Base-by-base conservation (phyloP, 37 sponge, comb jelly and placozoan species). In the Hormiphora californensis region DNA sequence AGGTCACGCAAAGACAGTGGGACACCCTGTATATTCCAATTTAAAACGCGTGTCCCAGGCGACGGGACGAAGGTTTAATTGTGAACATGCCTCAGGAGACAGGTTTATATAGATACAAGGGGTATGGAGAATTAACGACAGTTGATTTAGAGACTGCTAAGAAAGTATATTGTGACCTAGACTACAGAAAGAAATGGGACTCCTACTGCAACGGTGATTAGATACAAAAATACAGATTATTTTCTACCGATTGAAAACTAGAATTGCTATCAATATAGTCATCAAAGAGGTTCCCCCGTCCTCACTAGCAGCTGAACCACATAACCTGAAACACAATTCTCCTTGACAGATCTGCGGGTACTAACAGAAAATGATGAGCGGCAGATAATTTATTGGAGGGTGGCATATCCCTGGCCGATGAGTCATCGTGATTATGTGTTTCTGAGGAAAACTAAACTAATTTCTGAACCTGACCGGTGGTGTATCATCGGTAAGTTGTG, bases 81-180 rank as follows among this genome's bases (percentile, higher is more conserved):
- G 25, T 57, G 59, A 4, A 23, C 25, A 30, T n/a, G 19, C 3
- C 21, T 30, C 81, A 93, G 96, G 90, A 59, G 15, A 87, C 94
- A 1, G 89, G 91, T 7, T 65, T 96, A 61, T 96, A 96, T 54
- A 89, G 93, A 87, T 96, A 96, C 91, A 96, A 96, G 87, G 86
- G 88, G 3, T 87, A 89, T 73, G 96, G 96, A 22, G 68, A 89
- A 30, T 87, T 93, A 90, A 86, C 36, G 32, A 91, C 90, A 40
- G 55, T 96, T 36, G 88, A 88, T 73, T 90, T 92, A 0, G 92
- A 92, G 54, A 40, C 89, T 27, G 90, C 90, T 86, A 89, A 90
- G 34, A 90, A 91, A 43, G 94, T 93, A 32, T 96, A 96, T 69
- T 86, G 91, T 40, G 96, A 96, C 90, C 86, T 90, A 88, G 91